phyloP scores from a whole-genome alignment of 37 sponge, comb jelly and placozoan genomes.

The Chondrilla cf. caribensis region DNA sequence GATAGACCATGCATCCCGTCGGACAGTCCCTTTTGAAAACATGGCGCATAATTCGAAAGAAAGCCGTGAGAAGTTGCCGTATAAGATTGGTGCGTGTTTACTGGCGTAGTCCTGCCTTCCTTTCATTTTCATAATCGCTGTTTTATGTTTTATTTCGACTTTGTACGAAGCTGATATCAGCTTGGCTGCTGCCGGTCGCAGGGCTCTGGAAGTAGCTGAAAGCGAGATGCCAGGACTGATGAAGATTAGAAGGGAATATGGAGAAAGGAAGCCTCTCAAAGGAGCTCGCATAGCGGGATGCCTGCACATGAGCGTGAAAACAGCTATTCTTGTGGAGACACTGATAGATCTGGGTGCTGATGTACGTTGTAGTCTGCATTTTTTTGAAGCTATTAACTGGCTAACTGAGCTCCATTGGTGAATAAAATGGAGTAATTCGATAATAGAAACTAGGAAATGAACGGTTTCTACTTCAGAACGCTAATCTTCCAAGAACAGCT shows the following conservation, averaged over 20 bases:
- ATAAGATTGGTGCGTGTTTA: not conserved
- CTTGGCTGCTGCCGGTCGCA: conserved; percentile 94
- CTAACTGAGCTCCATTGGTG: too few relatives aligned
- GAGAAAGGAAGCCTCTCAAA: conserved; percentile 35
- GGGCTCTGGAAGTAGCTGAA: conserved; percentile 87
- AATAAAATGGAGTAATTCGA: too few relatives aligned
- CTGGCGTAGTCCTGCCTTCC: not conserved
- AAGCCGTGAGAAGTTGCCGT: conserved; percentile 1
- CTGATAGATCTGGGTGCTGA: conserved; percentile 54
- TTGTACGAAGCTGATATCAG: conserved; percentile 90
- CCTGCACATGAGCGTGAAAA: conserved; percentile 64
- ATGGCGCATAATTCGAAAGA: too few relatives aligned
- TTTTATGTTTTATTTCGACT: too few relatives aligned
- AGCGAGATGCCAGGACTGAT: conserved; percentile 97
- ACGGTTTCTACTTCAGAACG: too few relatives aligned
- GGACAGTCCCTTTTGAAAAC: not conserved
- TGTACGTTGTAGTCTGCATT: not conserved
- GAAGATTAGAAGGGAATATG: conserved; percentile 34
- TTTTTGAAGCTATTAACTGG: not conserved
- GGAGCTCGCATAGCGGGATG: conserved; percentile 69
- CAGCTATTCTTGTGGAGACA: conserved; percentile 63
- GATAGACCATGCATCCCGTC: not conserved
- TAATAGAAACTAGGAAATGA: too few relatives aligned
- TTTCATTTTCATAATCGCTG: too few relatives aligned
- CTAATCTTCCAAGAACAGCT: too few relatives aligned